Evolutionary conservation across 2,888 invertebrate species (phyloP).

Genomic region (Clistopyga incitator): DNA sequence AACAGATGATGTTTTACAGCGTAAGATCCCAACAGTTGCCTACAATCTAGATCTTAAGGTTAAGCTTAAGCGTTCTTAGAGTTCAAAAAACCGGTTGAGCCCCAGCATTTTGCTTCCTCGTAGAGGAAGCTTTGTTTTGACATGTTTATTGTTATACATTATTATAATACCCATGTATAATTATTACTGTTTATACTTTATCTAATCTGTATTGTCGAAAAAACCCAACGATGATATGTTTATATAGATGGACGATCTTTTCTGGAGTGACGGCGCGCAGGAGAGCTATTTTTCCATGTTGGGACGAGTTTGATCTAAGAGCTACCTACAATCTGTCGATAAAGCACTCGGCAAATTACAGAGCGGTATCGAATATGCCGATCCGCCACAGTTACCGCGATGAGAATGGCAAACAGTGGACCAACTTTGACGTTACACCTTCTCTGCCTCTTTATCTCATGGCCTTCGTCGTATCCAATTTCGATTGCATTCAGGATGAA

Average conservation of each 20-base stretch:
- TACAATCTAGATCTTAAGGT: too few species aligned
- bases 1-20: too few species aligned
- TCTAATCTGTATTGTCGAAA: background rate
- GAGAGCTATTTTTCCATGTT: conserved; percentile 90
- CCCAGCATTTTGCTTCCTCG: too few species aligned
- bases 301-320: conserved; percentile 89
- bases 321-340: conserved; percentile 88
- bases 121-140: too few species aligned
- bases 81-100: too few species aligned
- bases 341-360: conserved; percentile 85
- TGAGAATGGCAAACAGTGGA: conserved; percentile 66
- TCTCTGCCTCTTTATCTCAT: conserved; percentile 92
- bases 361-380: conserved; percentile 81
- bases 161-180: too few species aligned
- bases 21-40: too few species aligned
- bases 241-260: conserved; percentile 84
- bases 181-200: background rate
- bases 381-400: conserved; percentile 34
- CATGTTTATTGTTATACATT: too few species aligned
- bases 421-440: conserved; percentile 81
- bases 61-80: too few species aligned
- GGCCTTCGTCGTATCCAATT: conserved; percentile 90
- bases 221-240: background rate
- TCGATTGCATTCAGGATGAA: conserved; percentile 73
- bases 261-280: conserved; percentile 86